phyloP scores from a whole-genome alignment of 2,888 invertebrate genomes.

The Cetonia aurata region DNA sequence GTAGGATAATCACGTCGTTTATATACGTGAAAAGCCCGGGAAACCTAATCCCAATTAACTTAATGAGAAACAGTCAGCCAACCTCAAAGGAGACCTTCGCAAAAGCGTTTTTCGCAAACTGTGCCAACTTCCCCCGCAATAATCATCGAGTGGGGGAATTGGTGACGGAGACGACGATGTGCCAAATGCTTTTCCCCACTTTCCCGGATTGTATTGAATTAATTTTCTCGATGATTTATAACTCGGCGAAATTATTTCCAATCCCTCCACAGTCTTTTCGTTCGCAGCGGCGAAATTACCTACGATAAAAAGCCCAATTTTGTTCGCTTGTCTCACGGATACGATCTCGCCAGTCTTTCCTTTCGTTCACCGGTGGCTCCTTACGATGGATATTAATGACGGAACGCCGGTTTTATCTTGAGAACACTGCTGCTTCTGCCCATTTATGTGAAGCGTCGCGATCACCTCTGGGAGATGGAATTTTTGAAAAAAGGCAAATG shows the following conservation, averaged over 20 bases:
- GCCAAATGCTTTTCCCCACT: slow-evolving; percentile 5
- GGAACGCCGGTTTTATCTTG: slow-evolving; percentile 24
- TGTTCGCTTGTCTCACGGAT: neutral
- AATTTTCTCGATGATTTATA: slow-evolving; percentile 29
- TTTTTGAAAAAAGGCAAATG: no score
- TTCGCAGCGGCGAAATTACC: slow-evolving; percentile 9
- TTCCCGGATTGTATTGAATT: slow-evolving; percentile 25
- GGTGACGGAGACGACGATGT: neutral
- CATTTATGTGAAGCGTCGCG: neutral
- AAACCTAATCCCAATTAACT: no score
- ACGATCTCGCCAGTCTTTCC: neutral
- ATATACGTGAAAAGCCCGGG: no score
- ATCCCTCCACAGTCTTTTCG: slow-evolving; percentile 3
- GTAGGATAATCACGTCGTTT: no score
- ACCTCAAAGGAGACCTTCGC: no score
- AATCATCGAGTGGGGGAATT: neutral
- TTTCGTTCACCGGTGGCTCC: neutral
- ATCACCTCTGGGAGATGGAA: neutral
- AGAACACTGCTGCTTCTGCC: neutral
- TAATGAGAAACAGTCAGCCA: no score
- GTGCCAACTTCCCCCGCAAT: neutral
- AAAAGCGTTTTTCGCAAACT: no score
- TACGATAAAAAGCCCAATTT: slow-evolving; percentile 32
- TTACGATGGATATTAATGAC: slow-evolving; percentile 29
- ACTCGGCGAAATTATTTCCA: slow-evolving; percentile 26